These are phyloP conservation scores for Chrysopa pallens DNA, from an alignment of 1,140 invertebrate species.

Conservation along the genomic window DNA sequence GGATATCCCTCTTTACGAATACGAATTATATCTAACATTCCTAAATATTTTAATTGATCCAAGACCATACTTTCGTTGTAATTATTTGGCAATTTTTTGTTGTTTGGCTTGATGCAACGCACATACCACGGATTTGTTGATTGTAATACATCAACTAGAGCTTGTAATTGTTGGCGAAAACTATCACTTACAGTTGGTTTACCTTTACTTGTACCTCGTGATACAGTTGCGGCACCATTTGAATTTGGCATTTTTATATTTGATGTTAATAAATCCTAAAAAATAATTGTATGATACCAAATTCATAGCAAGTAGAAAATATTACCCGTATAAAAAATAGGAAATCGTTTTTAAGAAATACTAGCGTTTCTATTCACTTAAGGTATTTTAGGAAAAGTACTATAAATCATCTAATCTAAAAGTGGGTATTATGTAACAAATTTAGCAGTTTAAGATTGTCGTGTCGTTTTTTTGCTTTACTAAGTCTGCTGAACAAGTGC, in stretches of 20 bases:
- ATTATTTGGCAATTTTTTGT: constrained; percentile 64
- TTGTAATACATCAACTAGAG: constrained; percentile 79
- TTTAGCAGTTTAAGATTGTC: no score
- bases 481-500: no score
- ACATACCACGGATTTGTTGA: constrained; percentile 91
- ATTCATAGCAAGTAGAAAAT: no score
- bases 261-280: constrained; percentile 34
- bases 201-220: constrained; percentile 73
- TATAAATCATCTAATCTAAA: no score
- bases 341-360: no score
- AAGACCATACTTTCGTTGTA: constrained; percentile 73
- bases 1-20: constrained; percentile 88
- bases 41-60: constrained; percentile 81
- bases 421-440: no score
- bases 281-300: neutral
- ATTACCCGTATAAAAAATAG: no score
- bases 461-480: no score
- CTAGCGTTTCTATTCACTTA: no score
- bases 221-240: constrained; percentile 44
- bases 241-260: constrained; percentile 1
- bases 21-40: constrained; percentile 90
- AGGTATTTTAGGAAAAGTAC: no score
- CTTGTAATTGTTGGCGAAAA: constrained; percentile 78
- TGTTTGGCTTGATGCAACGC: constrained; percentile 88
- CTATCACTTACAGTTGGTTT: constrained; percentile 87